These are phyloP conservation scores for Morpho deidamia DNA, from an alignment of 2,888 invertebrate genomes.

Conservation along the genomic window DNA sequence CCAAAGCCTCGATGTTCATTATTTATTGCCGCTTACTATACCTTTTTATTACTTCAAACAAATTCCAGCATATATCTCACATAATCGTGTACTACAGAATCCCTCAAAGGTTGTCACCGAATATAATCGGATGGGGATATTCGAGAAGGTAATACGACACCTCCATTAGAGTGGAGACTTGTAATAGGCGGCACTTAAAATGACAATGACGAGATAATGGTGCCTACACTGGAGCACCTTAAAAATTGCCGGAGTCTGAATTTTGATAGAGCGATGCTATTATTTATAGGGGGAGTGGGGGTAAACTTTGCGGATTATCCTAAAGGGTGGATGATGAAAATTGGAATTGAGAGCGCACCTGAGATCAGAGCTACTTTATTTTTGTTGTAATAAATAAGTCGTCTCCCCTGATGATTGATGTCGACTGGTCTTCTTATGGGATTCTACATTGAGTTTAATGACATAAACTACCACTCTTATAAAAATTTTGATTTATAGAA, in stretches of 20 bases:
- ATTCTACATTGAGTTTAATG: too few species aligned
- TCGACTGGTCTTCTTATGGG: too few species aligned
- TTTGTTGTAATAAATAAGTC: neutral
- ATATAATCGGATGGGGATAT: conserved; percentile 10
- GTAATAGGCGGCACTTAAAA: conserved; percentile 43
- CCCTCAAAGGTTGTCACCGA: conserved; percentile 1
- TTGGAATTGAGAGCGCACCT: conserved; percentile 13
- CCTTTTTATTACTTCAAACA: too few species aligned
- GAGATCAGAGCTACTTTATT: conserved; percentile 1
- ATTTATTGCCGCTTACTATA: too few species aligned
- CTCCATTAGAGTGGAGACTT: conserved; percentile 47
- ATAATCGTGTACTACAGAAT: neutral
- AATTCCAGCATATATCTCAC: too few species aligned
- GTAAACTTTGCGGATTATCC: conserved; percentile 15
- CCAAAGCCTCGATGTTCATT: too few species aligned
- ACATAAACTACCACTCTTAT: too few species aligned
- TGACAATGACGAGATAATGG: conserved; percentile 31
- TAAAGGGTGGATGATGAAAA: conserved; percentile 17
- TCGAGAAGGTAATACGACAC: conserved; percentile 44
- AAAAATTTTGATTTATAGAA: too few species aligned
- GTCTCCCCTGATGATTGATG: too few species aligned
- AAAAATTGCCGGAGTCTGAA: conserved; percentile 14
- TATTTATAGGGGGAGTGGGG: conserved; percentile 6
- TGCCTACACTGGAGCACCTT: conserved; percentile 10
- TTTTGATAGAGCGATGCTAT: conserved; percentile 15